Evolutionary conservation across 2,797 vertebrate species (phyloP).

Genomic region (Ptychadena robeensis): DNA sequence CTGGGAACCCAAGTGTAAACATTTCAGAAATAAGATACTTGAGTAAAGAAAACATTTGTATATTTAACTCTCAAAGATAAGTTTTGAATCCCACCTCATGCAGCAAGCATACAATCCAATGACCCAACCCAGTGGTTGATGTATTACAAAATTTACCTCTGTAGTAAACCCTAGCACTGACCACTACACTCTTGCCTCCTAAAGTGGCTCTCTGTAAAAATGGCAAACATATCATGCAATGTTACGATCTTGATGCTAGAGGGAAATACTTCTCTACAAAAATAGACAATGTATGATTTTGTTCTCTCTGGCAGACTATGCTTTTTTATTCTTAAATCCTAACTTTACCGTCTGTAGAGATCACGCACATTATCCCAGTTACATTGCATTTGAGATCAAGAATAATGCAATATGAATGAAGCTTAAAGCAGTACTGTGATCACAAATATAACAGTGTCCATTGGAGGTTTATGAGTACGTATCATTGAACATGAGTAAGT

Average conservation of each 20-base stretch:
- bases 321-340: background rate
- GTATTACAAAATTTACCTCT: background rate
- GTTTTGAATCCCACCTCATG: no score
- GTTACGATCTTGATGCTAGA: background rate
- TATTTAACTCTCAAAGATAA: no score
- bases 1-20: no score
- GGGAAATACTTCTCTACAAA: no score
- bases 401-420: slow-evolving; percentile 21
- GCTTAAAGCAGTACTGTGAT: slow-evolving; percentile 18
- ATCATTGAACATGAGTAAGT: slow-evolving; percentile 4
- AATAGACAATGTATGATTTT: background rate
- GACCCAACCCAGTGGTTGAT: background rate
- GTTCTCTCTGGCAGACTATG: background rate
- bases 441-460: slow-evolving; percentile 47
- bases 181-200: background rate
- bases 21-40: no score
- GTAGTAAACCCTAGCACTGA: background rate
- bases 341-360: background rate
- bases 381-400: slow-evolving; percentile 13
- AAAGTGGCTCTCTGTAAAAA: background rate
- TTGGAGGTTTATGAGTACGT: slow-evolving; percentile 41
- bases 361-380: slow-evolving; percentile 14
- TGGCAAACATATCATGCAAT: background rate
- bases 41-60: no score
- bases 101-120: no score